Conservation (phyloP, 1,140 invertebrate species). For the Aphelenchoides avenae region DNA sequence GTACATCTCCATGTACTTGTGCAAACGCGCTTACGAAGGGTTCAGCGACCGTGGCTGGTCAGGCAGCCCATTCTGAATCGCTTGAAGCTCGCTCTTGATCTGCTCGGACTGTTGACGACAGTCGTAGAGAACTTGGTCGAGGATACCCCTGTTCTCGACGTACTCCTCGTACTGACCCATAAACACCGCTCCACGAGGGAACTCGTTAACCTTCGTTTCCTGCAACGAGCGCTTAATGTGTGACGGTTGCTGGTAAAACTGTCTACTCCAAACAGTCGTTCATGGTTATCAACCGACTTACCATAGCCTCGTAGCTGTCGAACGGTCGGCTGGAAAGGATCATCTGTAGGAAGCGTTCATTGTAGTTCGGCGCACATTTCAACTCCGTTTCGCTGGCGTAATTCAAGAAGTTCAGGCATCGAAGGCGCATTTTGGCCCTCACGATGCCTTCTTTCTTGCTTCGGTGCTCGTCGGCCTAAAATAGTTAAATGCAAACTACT, state of each 20-base stretch:
- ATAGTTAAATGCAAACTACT: neutral
- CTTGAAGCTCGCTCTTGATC: constrained; percentile 38
- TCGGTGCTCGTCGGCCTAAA: constrained; percentile 5
- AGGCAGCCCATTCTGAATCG: neutral
- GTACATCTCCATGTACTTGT: neutral
- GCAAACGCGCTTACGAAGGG: neutral
- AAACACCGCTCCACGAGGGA: constrained; percentile 17
- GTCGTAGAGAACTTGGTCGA: constrained; percentile 47
- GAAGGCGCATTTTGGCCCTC: constrained; percentile 12
- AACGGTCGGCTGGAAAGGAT: constrained; percentile 36
- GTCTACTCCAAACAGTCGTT: neutral
- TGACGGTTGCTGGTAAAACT: constrained; percentile 12
- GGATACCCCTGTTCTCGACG: constrained; percentile 29
- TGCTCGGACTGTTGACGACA: constrained; percentile 33
- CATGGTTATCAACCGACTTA: neutral
- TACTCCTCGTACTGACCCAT: constrained; percentile 25
- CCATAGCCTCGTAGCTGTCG: constrained; percentile 20
- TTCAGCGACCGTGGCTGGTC: constrained; percentile 10
- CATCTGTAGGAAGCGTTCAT: constrained; percentile 30
- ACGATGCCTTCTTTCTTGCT: neutral
- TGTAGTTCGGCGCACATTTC: constrained; percentile 30
- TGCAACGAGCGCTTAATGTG: too few relatives aligned
- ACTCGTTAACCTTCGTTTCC: constrained; percentile 12
- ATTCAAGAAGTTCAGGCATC: constrained; percentile 46
- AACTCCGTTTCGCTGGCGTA: constrained; percentile 31